Evolutionary conservation across 37 sponge, comb jelly and placozoan genomes (phyloP), one percentile per base, ranked within the genome.

Genomic region (Cliona cf. orientalis): DNA sequence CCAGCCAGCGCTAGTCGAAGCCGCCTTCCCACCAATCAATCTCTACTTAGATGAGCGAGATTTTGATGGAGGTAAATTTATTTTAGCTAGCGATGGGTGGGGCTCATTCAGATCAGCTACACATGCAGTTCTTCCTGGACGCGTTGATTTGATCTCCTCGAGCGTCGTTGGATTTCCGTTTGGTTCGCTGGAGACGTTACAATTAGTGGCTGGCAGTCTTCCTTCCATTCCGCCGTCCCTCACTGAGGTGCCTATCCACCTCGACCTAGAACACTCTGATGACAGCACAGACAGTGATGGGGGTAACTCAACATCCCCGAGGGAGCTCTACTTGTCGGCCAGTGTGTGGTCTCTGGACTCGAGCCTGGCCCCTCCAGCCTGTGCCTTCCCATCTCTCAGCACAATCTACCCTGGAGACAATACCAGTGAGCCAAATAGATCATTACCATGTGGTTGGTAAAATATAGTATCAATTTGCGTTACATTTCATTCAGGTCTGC

Each of bases 281-380:
- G 46, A 22, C 40, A 43, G 7, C 19, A 21, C 46, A 21, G 5
- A 2, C 11, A 55, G 53, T 2, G 5, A 72, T 2, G 55, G 44
- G 45, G 6, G 22, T 6, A n/a, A n/a, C n/a, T n/a, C n/a, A n/a
- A n/a, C n/a, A n/a, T n/a, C n/a, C n/a, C n/a, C n/a, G n/a, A n/a
- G n/a, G n/a, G n/a, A n/a, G n/a, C 73, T 72, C 4, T 26, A 76
- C 26, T 76, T 28, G 26, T 40, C 60, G 42, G 4, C 60, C 1
- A 34, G 31, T 41, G 2, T 60, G 9, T 66, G 6, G 37, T 57
- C 71, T 38, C 36, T 21, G 33, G n/a, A 74, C 63, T 11, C 9
- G 0, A 5, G 39, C 9, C 49, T 83, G 17, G 66, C 67, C 25
- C 37, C 63, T 31, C 34, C 84, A 49, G 74, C 33, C 41, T 74